Evolutionary conservation across 2,888 invertebrate species (phyloP).

Genomic region (Calliphora vomitoria): DNA sequence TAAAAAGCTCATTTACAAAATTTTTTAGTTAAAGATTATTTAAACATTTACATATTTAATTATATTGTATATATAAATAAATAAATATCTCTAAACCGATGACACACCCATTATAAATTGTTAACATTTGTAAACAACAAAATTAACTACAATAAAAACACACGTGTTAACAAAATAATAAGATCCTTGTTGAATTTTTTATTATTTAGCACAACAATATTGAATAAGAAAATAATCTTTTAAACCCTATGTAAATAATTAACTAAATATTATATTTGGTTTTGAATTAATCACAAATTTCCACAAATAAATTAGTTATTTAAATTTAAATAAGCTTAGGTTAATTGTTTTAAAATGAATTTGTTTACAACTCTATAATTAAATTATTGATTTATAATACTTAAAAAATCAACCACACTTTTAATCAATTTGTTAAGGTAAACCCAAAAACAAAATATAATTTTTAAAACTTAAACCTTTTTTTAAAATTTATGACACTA

Average conservation of each 20-base stretch:
- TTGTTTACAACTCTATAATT: slow-evolving; percentile 1
- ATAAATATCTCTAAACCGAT: neutral
- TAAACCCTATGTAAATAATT: neutral
- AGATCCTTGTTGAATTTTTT: slow-evolving; percentile 10
- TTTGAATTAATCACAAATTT: too few relatives aligned
- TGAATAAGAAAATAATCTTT: neutral
- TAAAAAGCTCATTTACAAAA: slow-evolving; percentile 6
- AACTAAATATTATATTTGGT: neutral
- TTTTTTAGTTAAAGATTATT: slow-evolving; percentile 30
- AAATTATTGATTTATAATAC: slow-evolving; percentile 15
- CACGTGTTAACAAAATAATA: neutral
- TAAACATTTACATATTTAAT: slow-evolving; percentile 48
- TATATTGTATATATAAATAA: neutral
- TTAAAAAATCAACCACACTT: neutral
- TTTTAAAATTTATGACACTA: neutral
- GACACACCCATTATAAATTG: slow-evolving; percentile 24
- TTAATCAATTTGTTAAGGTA: slow-evolving; percentile 16
- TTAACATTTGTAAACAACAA: neutral
- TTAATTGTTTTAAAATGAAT: neutral
- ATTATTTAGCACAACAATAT: too few relatives aligned
- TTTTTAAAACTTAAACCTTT: neutral
- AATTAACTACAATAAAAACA: neutral
- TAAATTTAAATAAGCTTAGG: too few relatives aligned
- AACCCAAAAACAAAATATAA: neutral
- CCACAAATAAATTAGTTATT: too few relatives aligned